Conservation (phyloP, 2,888 invertebrate genomes). For the Scaptomyza cyrtandrae region DNA sequence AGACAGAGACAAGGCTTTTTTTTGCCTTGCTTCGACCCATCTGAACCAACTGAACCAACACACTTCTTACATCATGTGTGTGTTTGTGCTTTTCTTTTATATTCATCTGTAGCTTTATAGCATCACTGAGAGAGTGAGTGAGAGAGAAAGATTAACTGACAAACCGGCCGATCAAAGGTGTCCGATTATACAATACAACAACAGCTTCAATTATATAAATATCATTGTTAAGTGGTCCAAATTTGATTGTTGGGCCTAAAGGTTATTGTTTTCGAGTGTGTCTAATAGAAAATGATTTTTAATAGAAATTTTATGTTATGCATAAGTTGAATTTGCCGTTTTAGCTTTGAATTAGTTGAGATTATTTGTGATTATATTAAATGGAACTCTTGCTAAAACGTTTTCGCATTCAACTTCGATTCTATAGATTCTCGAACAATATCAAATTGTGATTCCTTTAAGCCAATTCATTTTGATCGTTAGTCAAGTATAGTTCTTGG, state of each 20-base stretch:
- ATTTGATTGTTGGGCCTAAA: constrained; percentile 1
- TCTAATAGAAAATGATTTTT: constrained; percentile 16
- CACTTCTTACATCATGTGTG: constrained; percentile 18
- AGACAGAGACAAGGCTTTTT: no score
- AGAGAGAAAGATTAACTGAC: background rate
- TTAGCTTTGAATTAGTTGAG: no score
- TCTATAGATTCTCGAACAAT: no score
- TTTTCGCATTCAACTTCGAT: no score
- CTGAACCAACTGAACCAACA: constrained; percentile 2
- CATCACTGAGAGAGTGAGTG: background rate
- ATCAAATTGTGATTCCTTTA: no score
- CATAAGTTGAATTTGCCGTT: no score
- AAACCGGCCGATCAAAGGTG: constrained; percentile 14
- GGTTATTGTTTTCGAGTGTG: constrained; percentile 6
- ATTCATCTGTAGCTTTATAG: constrained; percentile 1
- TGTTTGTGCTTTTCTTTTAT: no score
- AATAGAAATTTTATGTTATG: no score
- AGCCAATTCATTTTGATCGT: background rate
- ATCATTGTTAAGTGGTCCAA: constrained; percentile 11
- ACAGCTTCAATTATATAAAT: background rate
- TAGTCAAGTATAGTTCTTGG: constrained; percentile 26
- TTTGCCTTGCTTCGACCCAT: background rate
- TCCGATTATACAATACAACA: constrained; percentile 26
- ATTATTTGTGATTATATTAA: no score
- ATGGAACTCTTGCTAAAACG: no score